Evolutionary conservation across 2,113 vertebrate genomes (phyloP), one percentile per base, ranked within the genome.

Genomic region (Pundamilia nyererei): DNA sequence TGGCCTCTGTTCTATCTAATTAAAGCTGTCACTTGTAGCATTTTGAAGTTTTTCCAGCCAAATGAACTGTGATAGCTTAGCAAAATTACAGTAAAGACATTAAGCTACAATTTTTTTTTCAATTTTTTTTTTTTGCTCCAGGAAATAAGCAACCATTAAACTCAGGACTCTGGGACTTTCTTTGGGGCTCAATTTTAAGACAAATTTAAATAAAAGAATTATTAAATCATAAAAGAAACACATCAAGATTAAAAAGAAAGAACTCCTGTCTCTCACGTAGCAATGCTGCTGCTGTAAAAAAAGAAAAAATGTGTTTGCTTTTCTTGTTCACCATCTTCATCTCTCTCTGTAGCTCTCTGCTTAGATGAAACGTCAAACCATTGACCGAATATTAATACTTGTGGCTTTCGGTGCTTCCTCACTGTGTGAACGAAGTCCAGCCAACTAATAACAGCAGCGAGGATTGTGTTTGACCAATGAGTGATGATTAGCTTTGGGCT

Each of bases 11-110:
- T 90, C 24, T 62, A 58, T 80, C 83, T 91, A 90, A 93, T 93
- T 94, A 91, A 89, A 95, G 81, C 55, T 91, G 92, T 86, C 86
- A 92, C 60, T 80, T 91, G 56, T 9, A 45, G 53, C 24, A 45
- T 85, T 84, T 89, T 83, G 19, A 89, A 51, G 24, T 29, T 14
- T 89, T 33, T 3, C 15, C 51, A 14, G 79, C 53, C 72, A 82
- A 86, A 91, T 91, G 54, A 9, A 89, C 83, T 26, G 55, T 85
- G 91, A 92, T 68, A 62, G 70, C 5, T 86, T 55, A 79, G 82
- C 65, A 81, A n/a, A 42, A 56, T 65, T 15, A 38, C 54, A 49
- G 65, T 60, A 82, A 85, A 91, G 81, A 90, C 85, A 89, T 65
- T 75, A 54, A 87, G 56, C 5, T 29, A 10, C 55, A 83, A 56